Evolutionary conservation across 2,797 vertebrate species (phyloP), one percentile per base, ranked within the genome.

Genomic region (Aotus griseimembra): DNA sequence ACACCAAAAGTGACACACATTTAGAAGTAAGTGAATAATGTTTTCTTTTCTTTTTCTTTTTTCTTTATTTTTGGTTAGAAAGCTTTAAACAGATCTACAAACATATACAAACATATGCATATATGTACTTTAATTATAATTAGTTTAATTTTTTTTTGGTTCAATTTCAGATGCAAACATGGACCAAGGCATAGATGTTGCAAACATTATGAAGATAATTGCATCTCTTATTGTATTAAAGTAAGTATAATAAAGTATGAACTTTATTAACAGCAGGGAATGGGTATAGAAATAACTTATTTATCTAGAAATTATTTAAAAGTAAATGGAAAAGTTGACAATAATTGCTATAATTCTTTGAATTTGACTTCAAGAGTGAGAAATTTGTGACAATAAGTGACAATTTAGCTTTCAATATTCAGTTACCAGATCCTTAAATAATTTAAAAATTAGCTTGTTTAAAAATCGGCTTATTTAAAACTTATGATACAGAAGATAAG

Each of bases 111-210:
- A 20, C 5, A 33, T 19, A 3, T 64, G 44, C 28, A 61, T 33
- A 26, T 46, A 44, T 30, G 55, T 14, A n/a, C 50, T 84, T 67
- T 93, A 85, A 77, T 76, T 84, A 41, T 61, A 11, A 48, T 83
- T 94, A 28, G 8, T 87, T 77, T 75, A 5, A 7, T 12, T 93
- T 97, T 97, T 96, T 92, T 94, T 97, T 98, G 89, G 90, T 97
- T 96, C 97, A 89, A 97, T 98, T 99, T 97, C 98, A 99, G 99
- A 99, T 99, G 99, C 99, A 99, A 99, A 98, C 99, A 98, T 86
- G 99, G 99, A 97, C 99, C 99, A 96, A 99, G 99, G 96, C 99
- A 99, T 98, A 99, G 99, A 98, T 99, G 99, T 98, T 99, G 99
- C 98, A 99, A 99, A 98, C 99, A 99, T 98, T 99, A 99, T 96